phyloP scores from a whole-genome alignment of 2,113 vertebrate genomes.

The Illadopsis cleaveri region DNA sequence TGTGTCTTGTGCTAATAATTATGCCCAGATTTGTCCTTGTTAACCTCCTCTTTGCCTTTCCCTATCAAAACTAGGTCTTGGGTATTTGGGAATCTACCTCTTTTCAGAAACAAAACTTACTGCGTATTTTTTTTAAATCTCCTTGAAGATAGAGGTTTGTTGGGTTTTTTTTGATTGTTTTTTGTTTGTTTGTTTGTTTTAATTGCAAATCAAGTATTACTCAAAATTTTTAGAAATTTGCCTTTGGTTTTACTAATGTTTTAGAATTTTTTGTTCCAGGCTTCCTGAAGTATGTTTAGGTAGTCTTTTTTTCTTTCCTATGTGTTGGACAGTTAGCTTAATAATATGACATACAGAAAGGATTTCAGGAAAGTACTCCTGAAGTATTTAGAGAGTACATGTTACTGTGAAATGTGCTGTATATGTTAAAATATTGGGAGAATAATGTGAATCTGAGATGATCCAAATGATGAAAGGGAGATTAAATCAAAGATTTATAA shows the following conservation, averaged over 20 bases:
- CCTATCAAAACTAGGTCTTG: neutral
- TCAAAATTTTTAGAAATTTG: neutral
- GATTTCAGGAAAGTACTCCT: neutral
- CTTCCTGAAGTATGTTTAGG: neutral
- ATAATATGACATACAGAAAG: neutral
- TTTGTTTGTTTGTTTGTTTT: too few relatives aligned
- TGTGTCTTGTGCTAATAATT: neutral
- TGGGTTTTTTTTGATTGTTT: accelerated
- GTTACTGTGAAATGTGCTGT: neutral
- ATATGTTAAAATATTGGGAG: neutral
- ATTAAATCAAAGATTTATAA: constrained; percentile 12
- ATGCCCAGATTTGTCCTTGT: neutral
- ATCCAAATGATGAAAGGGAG: neutral
- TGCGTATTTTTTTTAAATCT: neutral
- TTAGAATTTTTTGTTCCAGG: neutral
- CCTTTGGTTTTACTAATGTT: neutral
- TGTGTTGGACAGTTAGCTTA: neutral
- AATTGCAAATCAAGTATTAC: neutral
- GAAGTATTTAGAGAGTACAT: neutral
- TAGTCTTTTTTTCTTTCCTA: neutral
- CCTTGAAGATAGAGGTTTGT: neutral
- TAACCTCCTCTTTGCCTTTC: neutral
- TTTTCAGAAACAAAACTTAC: neutral
- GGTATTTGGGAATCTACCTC: neutral
- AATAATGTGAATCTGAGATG: neutral